A percentile compares a stretch with the other conserved stretches of the same genome.
Evolutionary conservation across 1,140 invertebrate species (phyloP).

Genomic region (Bilobella aurantiaca): DNA sequence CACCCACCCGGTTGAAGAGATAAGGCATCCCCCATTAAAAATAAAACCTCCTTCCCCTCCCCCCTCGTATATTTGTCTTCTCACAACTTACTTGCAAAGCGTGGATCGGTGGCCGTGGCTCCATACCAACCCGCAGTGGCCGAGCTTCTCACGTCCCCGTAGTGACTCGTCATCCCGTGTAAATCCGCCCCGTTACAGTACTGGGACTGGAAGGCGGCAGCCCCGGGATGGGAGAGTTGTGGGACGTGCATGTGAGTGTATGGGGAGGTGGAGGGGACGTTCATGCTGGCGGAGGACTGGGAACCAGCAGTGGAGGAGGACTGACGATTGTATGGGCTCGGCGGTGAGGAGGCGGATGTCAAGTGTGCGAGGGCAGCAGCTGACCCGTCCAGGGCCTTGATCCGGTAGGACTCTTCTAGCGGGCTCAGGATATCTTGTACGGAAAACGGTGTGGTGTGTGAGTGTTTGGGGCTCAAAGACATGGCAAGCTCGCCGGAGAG

Average conservation of each 20-base stretch:
- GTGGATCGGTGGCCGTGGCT: constrained; percentile 72
- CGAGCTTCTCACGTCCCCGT: constrained; percentile 59
- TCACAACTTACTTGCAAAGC: constrained; percentile 80
- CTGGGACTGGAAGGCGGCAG: constrained; percentile 53
- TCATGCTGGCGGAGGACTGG: constrained; percentile 43
- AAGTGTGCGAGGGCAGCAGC: constrained; percentile 47
- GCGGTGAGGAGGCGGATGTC: constrained; percentile 57
- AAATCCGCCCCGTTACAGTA: constrained; percentile 61
- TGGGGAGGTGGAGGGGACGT: constrained; percentile 38
- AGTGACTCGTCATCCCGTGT: constrained; percentile 49
- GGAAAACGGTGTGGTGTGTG: constrained; percentile 82
- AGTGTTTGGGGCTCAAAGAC: constrained; percentile 69
- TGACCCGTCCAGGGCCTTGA: too few relatives aligned
- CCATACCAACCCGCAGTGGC: constrained; percentile 63
- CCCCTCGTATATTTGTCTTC: neutral
- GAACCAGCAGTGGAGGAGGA: constrained; percentile 7
- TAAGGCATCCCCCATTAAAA: too few relatives aligned
- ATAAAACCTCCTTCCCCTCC: neutral
- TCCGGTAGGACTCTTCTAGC: constrained; percentile 76
- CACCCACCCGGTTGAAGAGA: too few relatives aligned
- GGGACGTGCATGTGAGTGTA: constrained; percentile 47
- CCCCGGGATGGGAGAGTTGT: constrained; percentile 45
- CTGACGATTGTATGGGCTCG: constrained; percentile 34
- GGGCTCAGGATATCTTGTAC: constrained; percentile 88
- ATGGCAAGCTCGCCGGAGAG: constrained; percentile 79